These are phyloP conservation scores for Mylabris sibirica DNA, from an alignment of 2,888 invertebrate genomes.

Conservation along the genomic window DNA sequence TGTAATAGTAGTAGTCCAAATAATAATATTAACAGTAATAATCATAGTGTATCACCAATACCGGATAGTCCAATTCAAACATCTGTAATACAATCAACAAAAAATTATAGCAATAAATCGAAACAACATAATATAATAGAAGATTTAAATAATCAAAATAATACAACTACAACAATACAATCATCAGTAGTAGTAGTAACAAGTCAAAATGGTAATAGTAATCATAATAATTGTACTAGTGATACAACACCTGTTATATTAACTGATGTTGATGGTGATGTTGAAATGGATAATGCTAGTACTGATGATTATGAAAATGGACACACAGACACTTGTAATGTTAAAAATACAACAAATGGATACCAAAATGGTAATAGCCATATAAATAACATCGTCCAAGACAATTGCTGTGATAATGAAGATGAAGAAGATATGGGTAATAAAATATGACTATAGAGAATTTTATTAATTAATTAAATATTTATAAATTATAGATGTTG, in stretches of 20 bases:
- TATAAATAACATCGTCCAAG: slow-evolving; percentile 47
- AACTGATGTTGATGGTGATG: slow-evolving; percentile 62
- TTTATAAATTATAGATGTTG: slow-evolving; percentile 60
- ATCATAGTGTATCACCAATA: slow-evolving; percentile 50
- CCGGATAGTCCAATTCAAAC: slow-evolving; percentile 71
- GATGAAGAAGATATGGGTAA: slow-evolving; percentile 78
- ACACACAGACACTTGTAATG: slow-evolving; percentile 44
- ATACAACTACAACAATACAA: slow-evolving; percentile 41
- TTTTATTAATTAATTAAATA: not conserved
- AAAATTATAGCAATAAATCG: slow-evolving; percentile 59
- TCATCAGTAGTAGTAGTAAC: not conserved
- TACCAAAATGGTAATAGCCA: slow-evolving; percentile 69
- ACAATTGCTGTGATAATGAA: slow-evolving; percentile 71
- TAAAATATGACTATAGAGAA: slow-evolving; percentile 38
- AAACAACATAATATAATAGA: slow-evolving; percentile 51
- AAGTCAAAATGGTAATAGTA: slow-evolving; percentile 47
- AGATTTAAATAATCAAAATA: slow-evolving; percentile 66
- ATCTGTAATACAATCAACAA: slow-evolving; percentile 85
- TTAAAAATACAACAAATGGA: slow-evolving; percentile 59
- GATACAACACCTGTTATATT: slow-evolving; percentile 52
- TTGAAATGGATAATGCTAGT: slow-evolving; percentile 64
- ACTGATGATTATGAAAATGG: slow-evolving; percentile 60
- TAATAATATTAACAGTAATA: slow-evolving; percentile 25
- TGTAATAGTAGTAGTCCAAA: slow-evolving; percentile 33
- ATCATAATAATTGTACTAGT: slow-evolving; percentile 57